These are phyloP conservation scores for Ficedula albicollis DNA, from an alignment of 2,797 vertebrate species.

Conservation along the genomic window DNA sequence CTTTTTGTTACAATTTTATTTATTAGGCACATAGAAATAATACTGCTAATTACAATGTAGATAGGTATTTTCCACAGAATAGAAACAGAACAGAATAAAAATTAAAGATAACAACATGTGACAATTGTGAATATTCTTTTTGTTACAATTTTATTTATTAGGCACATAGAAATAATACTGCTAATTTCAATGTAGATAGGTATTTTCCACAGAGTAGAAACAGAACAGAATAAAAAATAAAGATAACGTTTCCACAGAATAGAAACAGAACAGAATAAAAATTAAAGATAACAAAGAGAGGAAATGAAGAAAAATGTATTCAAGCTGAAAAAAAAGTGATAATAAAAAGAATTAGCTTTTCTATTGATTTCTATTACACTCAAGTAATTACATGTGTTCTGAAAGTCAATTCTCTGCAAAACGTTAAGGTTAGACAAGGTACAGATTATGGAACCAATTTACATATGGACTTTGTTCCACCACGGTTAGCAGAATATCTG, in stretches of 20 bases:
- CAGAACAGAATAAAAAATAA: too few relatives aligned
- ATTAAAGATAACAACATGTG: too few relatives aligned
- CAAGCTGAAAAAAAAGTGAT: fast-evolving
- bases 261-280: neutral
- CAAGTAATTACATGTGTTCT: neutral
- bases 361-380: neutral
- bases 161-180: neutral
- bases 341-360: neutral
- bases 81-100: neutral
- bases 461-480: neutral
- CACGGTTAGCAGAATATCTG: neutral
- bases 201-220: neutral
- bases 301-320: neutral
- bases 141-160: neutral
- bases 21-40: neutral
- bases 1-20: neutral
- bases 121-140: neutral
- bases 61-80: neutral
- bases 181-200: neutral
- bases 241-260: too few relatives aligned
- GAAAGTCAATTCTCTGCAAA: neutral
- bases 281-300: neutral
- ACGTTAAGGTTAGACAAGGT: neutral
- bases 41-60: neutral
- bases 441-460: neutral